Evolutionary conservation across 2,888 invertebrate species (phyloP).

Genomic region (Tinea pellionella): DNA sequence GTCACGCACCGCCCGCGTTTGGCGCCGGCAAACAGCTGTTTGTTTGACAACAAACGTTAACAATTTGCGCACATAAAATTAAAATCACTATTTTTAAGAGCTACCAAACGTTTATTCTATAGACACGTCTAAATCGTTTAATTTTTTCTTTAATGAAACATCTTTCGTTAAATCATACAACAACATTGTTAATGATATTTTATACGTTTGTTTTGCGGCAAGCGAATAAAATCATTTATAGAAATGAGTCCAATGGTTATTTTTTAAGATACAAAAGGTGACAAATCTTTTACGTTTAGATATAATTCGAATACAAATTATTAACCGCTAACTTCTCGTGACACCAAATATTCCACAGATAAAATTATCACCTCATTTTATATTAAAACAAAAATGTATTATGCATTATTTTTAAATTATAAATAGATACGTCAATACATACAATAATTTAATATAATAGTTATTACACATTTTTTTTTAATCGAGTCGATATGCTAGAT

Average conservation of each 20-base stretch:
- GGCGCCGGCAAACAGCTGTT: constrained; percentile 33
- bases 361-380: not conserved
- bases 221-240: too few relatives aligned
- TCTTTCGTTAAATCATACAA: too few relatives aligned
- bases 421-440: too few relatives aligned
- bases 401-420: too few relatives aligned
- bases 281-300: not conserved
- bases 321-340: not conserved
- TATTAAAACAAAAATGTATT: not conserved
- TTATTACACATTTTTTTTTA: too few relatives aligned
- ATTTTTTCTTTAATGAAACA: not conserved
- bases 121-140: not conserved
- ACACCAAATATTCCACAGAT: not conserved
- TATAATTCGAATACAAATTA: not conserved
- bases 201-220: too few relatives aligned
- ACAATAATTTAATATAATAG: too few relatives aligned
- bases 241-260: too few relatives aligned
- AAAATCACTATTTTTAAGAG: not conserved
- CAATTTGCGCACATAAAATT: constrained; percentile 7
- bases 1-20: constrained; percentile 36
- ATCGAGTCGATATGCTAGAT: too few relatives aligned
- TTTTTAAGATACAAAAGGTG: too few relatives aligned
- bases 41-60: constrained; percentile 49
- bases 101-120: not conserved
- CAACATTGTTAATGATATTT: too few relatives aligned